These are phyloP conservation scores for Phaethornis superciliosus DNA, from an alignment of 2,113 vertebrate species.

Conservation along the genomic window DNA sequence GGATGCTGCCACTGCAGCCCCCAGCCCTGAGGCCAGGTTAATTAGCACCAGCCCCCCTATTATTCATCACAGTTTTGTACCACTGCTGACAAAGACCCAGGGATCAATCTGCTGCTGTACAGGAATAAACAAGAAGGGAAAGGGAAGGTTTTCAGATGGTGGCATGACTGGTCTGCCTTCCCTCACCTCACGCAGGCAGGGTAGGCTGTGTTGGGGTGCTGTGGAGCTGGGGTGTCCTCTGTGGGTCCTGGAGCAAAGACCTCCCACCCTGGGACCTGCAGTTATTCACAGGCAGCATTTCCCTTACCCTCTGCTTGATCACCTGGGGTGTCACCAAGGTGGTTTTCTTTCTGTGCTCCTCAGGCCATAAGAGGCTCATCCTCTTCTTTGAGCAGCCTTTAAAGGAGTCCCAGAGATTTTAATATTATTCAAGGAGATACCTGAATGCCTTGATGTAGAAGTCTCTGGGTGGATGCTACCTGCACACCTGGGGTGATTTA, in stretches of 20 bases:
- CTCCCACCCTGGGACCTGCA: neutral
- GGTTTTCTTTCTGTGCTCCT: neutral
- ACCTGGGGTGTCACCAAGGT: neutral
- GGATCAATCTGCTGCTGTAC: neutral
- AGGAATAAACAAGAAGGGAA: neutral
- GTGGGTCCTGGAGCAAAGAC: fast-evolving
- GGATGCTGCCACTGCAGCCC: too few species aligned
- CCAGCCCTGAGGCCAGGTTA: too few species aligned
- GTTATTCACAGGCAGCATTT: neutral
- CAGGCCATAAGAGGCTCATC: neutral
- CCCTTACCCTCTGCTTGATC: neutral
- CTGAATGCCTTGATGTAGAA: neutral
- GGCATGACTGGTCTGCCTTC: neutral
- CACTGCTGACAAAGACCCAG: too few species aligned
- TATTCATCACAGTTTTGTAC: neutral
- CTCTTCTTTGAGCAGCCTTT: neutral
- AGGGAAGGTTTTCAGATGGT: neutral
- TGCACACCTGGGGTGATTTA: neutral
- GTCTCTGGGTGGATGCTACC: neutral
- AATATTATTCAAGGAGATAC: neutral
- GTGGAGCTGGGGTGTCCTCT: neutral
- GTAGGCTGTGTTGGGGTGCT: neutral
- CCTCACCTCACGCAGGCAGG: neutral
- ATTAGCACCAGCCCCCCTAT: too few species aligned
- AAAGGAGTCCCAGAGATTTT: neutral